Base-by-base conservation (phyloP, 1,140 invertebrate species). In the Drosophila sechellia region DNA sequence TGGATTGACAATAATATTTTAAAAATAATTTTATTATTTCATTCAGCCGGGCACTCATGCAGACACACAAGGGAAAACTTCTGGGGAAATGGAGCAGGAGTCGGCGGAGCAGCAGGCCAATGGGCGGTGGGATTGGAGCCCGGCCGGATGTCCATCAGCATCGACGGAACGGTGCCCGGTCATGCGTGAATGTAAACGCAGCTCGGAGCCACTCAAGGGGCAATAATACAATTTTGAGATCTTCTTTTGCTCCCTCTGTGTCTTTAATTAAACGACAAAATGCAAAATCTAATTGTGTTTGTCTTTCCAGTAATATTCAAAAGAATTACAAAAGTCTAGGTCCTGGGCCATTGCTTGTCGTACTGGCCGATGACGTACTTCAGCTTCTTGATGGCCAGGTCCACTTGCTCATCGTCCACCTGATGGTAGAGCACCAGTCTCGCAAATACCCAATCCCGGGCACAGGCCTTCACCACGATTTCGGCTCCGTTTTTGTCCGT, bases 371-470 rank as follows among this genome's bases (percentile, higher is more conserved):
- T 94, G 31, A 96, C 94, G 52, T 93, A 93, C 20, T 77, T 86
- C 20, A 96, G 90, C 81, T 96, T 96, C 27, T 93, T 93, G 15
- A 95, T 94, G 31, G 95, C 94, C 60, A 94, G 93, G n/a, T 94
- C 76, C 10, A 96, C 90, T 83, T 95, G 94, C 45, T 94, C 92
- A 43, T 95, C 93, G 1, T 92, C 93, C 15, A 97, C 94, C 87
- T 97, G 95, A 78, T 94, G 94, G 81, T 96, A 94, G 5, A 95
- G 85, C 1, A 96, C 96, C 42, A 97, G 91, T 37, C 96, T 93
- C 1, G 95, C 91, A 13, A 92, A 92, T 15, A 91, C 92, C 42
- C 92, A 79, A 34, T 94, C 93, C 45, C 95, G 90, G 1, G 94
- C 93, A 39, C 94, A 91, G 52, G 94, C 93, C 80, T 94, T 93